Evolutionary conservation across 2,797 vertebrate genomes (phyloP), one percentile per base, ranked within the genome.

Genomic region (Borostomias antarcticus): DNA sequence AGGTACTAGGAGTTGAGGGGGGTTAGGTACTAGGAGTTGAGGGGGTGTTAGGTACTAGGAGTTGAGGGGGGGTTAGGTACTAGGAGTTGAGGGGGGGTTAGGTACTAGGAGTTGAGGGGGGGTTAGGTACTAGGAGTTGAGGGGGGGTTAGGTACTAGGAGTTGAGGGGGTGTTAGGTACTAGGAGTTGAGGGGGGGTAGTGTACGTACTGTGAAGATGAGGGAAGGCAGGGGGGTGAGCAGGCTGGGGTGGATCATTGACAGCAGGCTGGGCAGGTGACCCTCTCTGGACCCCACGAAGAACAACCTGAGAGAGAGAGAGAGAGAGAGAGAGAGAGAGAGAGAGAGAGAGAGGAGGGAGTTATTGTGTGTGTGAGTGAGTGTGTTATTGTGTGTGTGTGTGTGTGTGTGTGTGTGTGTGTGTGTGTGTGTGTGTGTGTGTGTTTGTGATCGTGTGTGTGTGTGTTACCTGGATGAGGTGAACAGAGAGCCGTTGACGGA

Each of bases 401-500:
- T 9, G 11, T n/a, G 6, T 29, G 7, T 32, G 28, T 54, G 47
- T 37, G 29, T 60, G 59, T 26, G 54, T 58, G 54, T 25, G 15
- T 56, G 30, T 60, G 59, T 21, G 48, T 33, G 43, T 51, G 19
- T 69, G 28, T 13, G 17, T 60, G 23, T 47, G 29, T 51, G 50
- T 30, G 43, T 19, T 60, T n/a, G 52, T 43, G 25, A 17, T 43
- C 68, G 50, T 60, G 15, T 47, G 29, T 35, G 11, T 26, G 2
- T 35, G 3, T 60, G 56, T 70, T 89, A 98, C 97, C 97, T 94
- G 66, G 98, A 98, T 1, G 98, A 98, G 0, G 98, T 99, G 85
- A 99, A 99, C 62, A 99, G 89, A 1, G 97, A 99, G 2, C 98
- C 98, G 0, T 99, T 99, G 66, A 99, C 96, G 0, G 96, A 98